Conservation (phyloP, 2,797 vertebrate species). For the Semaprochilodus insignis region DNA sequence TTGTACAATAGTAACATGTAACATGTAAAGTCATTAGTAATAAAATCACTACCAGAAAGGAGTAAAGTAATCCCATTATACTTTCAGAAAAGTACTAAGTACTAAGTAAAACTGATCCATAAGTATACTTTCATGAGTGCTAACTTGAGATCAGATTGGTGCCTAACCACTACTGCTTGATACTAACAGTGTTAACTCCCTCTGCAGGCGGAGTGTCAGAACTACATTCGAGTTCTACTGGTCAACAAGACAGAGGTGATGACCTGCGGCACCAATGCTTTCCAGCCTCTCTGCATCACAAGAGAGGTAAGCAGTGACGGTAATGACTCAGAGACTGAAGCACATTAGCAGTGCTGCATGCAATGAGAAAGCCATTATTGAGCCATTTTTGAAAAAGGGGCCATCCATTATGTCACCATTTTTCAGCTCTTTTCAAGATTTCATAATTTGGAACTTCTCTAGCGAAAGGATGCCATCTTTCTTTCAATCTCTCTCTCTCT, state of each 20-base stretch:
- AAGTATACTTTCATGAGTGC: not conserved
- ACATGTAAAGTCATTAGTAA: too few relatives aligned
- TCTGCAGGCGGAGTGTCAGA: constrained; percentile 93
- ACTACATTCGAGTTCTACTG: constrained; percentile 94
- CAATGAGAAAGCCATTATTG: not conserved
- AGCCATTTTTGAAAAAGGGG: not conserved
- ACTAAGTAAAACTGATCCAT: not conserved
- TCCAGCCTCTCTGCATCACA: constrained; percentile 91
- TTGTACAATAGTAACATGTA: too few relatives aligned
- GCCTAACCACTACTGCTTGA: not conserved
- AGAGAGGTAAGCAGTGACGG: constrained; percentile 84
- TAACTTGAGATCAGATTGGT: constrained; percentile 2
- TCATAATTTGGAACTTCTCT: not conserved
- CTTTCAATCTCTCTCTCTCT: not conserved
- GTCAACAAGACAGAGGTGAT: constrained; percentile 93
- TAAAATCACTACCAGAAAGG: too few relatives aligned
- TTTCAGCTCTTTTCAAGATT: not conserved
- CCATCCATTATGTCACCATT: not conserved
- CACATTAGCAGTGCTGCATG: not conserved
- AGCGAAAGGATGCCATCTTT: not conserved
- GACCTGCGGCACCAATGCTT: constrained; percentile 96
- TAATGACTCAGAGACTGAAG: not conserved
- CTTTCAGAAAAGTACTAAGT: too few relatives aligned
- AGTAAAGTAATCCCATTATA: too few relatives aligned
- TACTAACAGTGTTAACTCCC: constrained; percentile 33